phyloP scores from a whole-genome alignment of 2,888 invertebrate genomes.

The Spisula solida region DNA sequence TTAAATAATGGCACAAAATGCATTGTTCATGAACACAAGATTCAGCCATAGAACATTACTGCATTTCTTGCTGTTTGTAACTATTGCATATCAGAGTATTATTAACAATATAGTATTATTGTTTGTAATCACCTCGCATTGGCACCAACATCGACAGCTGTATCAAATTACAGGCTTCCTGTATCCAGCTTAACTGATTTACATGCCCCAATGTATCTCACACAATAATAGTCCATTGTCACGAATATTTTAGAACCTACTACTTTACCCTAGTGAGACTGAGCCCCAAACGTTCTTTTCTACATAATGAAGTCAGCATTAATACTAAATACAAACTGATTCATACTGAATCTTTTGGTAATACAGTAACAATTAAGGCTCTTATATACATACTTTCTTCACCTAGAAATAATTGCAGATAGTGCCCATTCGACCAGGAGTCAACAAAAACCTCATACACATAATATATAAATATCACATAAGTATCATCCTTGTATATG shows the following conservation, averaged over 20 bases:
- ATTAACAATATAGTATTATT: neutral
- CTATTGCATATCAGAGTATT: conserved; percentile 24
- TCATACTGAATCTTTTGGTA: neutral
- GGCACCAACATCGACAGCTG: neutral
- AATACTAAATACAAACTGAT: neutral
- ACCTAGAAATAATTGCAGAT: conserved; percentile 37
- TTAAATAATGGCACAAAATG: conserved; percentile 48
- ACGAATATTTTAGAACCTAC: too few relatives aligned
- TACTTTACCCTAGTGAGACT: too few relatives aligned
- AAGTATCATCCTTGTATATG: conserved; percentile 56
- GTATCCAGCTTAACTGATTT: neutral
- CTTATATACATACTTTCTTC: neutral
- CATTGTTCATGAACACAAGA: conserved; percentile 41
- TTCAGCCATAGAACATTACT: conserved; percentile 24
- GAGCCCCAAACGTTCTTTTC: neutral
- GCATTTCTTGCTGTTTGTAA: conserved; percentile 12
- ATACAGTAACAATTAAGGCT: neutral
- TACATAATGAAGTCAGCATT: neutral
- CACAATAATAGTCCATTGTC: neutral
- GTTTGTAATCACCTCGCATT: neutral
- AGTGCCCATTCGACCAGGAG: conserved; percentile 48
- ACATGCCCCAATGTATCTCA: neutral
- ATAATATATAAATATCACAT: conserved; percentile 66
- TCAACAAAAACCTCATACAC: conserved; percentile 25
- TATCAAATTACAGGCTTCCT: neutral